phyloP scores from a whole-genome alignment of 1,140 invertebrate genomes.

The Dendrolimus punctatus region DNA sequence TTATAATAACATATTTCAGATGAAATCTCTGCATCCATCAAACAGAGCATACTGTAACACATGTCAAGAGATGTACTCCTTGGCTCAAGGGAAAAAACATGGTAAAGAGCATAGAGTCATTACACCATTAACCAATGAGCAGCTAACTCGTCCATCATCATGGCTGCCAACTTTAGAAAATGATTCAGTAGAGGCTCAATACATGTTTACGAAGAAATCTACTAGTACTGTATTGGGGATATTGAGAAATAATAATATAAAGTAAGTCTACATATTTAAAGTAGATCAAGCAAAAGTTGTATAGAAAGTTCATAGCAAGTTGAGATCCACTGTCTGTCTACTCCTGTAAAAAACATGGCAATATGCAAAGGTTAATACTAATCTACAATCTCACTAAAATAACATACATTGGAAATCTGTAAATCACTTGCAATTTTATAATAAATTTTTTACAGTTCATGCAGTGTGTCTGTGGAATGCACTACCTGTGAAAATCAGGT shows the following conservation, averaged over 20 bases:
- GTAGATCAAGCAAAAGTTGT: too few relatives aligned
- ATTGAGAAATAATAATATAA: conserved; percentile 59
- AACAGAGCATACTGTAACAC: conserved; percentile 76
- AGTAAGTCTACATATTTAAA: conserved; percentile 20
- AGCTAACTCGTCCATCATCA: conserved; percentile 34
- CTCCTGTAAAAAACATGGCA: too few relatives aligned
- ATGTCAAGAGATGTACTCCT: conserved; percentile 74
- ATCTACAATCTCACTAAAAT: too few relatives aligned
- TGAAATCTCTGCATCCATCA: conserved; percentile 44
- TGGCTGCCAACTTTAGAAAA: conserved; percentile 52
- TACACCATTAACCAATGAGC: conserved; percentile 44
- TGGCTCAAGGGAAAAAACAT: conserved; percentile 49
- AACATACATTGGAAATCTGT: too few relatives aligned
- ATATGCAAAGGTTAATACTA: too few relatives aligned
- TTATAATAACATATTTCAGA: conserved; percentile 27
- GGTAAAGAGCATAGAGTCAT: conserved; percentile 46
- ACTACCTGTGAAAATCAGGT: too few relatives aligned
- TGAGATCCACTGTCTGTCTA: too few relatives aligned
- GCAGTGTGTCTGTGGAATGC: too few relatives aligned
- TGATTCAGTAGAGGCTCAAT: conserved; percentile 56
- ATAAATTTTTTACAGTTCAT: too few relatives aligned
- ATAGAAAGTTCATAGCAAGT: too few relatives aligned
- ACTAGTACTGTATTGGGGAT: conserved; percentile 46
- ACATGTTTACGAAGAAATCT: conserved; percentile 55
- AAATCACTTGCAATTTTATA: too few relatives aligned